These are phyloP conservation scores for Callithrix jacchus DNA, from an alignment of 2,113 vertebrate species.

Conservation along the genomic window DNA sequence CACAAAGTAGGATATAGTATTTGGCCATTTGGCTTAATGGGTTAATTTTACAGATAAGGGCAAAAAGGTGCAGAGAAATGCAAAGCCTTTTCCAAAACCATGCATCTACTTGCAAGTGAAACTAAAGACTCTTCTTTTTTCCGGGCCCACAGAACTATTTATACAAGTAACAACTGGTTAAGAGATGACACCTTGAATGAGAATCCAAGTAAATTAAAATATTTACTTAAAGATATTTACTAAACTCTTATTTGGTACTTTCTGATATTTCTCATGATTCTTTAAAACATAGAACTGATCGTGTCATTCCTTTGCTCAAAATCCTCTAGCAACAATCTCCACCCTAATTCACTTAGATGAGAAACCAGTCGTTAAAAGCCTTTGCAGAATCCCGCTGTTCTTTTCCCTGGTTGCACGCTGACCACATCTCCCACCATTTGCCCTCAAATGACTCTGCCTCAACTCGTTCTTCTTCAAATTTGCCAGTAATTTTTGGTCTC, in stretches of 20 bases:
- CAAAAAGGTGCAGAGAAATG: neutral
- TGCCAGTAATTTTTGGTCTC: neutral
- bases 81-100: neutral
- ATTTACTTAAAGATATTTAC: neutral
- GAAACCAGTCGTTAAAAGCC: neutral
- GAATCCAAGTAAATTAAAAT: neutral
- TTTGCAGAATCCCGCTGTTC: neutral
- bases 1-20: neutral
- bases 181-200: neutral
- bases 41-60: neutral
- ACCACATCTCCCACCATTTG: neutral
- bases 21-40: neutral
- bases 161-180: neutral
- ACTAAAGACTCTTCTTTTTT: neutral
- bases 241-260: neutral
- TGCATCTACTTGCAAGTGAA: neutral
- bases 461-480: neutral
- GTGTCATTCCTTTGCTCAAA: neutral
- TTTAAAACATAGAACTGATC: neutral
- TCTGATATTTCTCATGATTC: neutral
- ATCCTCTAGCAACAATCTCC: fast-evolving
- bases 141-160: neutral
- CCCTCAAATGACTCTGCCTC: neutral
- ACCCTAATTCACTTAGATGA: neutral
- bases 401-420: neutral